Evolutionary conservation across 2,888 invertebrate genomes (phyloP), one percentile per base, ranked within the genome.

Genomic region (Eristalis intricaria): DNA sequence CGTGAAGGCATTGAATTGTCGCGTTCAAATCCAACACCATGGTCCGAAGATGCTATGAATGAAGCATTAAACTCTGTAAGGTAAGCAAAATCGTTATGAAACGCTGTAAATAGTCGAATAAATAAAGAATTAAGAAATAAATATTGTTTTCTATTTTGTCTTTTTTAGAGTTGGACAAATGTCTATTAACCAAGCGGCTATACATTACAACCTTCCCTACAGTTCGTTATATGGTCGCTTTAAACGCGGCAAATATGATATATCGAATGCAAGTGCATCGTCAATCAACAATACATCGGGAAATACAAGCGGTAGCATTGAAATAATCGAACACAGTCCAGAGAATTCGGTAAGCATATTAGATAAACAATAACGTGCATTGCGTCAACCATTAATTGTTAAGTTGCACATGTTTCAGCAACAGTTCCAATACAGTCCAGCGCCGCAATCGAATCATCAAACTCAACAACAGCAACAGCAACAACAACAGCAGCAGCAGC

Each of bases 1-100:
- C 94, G 97, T 68, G 98, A 98, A 92, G 97, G 98, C 66, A 98
- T 98, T 90, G 98, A 97, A 92, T 93, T 98, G 89, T 97, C 97
- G 7, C 95, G 97, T 89, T 97, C 97, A 77, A 97, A 97, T 94
- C 97, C 97, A n/a, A 97, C 97, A 63, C 97, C 97, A 11, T 98
- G 98, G 98, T 97, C 97, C n/a, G 97, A 97, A 92, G 97, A 97
- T 91, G 97, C 97, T 35, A 97, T 98, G 97, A 96, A 96, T 26
- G 97, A 97, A 93, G 98, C 98, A 26, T 94, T 98, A 63, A 97
- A 97, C 92, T 97, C 97, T 89, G 97, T 98, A 89, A 96, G 97
- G 97, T 97, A 92, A 89, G 91, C 90, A 56, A 69, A 40, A 5
- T 19, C 61, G 15, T 60, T 11, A 1, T 58, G 22, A 60, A 26